These are phyloP conservation scores for Leucopternis melanops DNA, from an alignment of 2,113 vertebrate species.

Conservation along the genomic window DNA sequence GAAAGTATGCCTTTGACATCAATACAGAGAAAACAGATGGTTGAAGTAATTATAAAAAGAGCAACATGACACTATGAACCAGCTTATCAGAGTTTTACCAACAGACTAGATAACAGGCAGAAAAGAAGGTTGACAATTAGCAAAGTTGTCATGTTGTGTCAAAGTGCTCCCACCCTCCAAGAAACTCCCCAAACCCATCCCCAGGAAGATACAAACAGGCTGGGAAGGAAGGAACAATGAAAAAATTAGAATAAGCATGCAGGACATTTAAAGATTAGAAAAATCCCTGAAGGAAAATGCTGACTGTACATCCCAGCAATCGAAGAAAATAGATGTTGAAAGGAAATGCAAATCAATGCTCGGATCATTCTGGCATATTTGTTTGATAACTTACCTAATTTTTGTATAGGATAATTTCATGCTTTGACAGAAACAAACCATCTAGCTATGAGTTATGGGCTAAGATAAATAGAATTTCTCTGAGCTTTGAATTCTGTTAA, in stretches of 20 bases:
- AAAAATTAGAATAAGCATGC: neutral
- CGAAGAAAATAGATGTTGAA: neutral
- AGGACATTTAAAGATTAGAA: neutral
- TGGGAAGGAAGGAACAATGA: neutral
- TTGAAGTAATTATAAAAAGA: neutral
- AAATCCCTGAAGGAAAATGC: neutral
- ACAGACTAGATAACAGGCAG: neutral
- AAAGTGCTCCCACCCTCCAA: neutral
- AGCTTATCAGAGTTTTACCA: constrained; percentile 7
- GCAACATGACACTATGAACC: neutral
- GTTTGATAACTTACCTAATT: neutral
- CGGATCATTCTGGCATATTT: neutral
- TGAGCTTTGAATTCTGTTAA: neutral
- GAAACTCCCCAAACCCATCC: neutral
- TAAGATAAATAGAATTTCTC: neutral
- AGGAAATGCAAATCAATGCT: neutral
- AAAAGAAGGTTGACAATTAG: neutral
- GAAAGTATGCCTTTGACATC: constrained; percentile 25
- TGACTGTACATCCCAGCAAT: neutral
- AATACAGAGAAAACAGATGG: constrained; percentile 6
- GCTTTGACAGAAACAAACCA: neutral
- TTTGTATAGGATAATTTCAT: neutral
- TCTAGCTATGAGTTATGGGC: neutral
- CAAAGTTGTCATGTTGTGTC: neutral
- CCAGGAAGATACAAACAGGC: neutral